Conservation (phyloP, 2,888 invertebrate species). For the Drosophila siamana region DNA sequence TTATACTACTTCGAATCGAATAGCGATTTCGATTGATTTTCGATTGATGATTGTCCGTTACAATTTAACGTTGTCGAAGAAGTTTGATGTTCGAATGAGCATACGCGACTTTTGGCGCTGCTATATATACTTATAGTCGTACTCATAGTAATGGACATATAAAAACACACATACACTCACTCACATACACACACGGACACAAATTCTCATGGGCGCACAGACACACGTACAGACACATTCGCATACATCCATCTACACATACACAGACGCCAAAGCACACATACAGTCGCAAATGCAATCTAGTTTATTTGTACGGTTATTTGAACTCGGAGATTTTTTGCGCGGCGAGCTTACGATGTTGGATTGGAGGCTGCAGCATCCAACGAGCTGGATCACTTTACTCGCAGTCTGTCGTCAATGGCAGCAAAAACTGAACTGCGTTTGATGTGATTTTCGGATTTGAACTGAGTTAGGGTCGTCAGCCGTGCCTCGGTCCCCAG, state of each 20-base stretch:
- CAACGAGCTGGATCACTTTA: constrained; percentile 36
- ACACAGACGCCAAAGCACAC: neutral
- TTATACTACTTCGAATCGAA: constrained; percentile 9
- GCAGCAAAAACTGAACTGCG: constrained; percentile 65
- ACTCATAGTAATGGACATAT: constrained; percentile 40
- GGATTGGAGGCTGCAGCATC: constrained; percentile 29
- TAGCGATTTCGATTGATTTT: constrained; percentile 24
- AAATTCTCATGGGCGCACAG: constrained; percentile 4
- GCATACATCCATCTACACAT: neutral
- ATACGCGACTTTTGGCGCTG: constrained; percentile 69
- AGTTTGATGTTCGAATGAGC: constrained; percentile 69
- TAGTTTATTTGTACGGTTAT: constrained; percentile 74
- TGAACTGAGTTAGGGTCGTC: constrained; percentile 61
- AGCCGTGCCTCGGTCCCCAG: constrained; percentile 39
- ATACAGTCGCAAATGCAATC: constrained; percentile 59
- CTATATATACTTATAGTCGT: constrained; percentile 66
- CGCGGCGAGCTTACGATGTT: constrained; percentile 47
- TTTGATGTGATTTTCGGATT: constrained; percentile 59
- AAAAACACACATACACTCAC: constrained; percentile 24
- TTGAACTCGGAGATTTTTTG: constrained; percentile 69
- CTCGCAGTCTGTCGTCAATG: constrained; percentile 55
- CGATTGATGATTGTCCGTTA: constrained; percentile 37
- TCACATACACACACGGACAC: constrained; percentile 15
- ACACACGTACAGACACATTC: neutral
- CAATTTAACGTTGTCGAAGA: constrained; percentile 42